Percentiles rank a stretch among this genome's conserved stretches.
Conservation (phyloP, 1,140 invertebrate species). For the Mizuhopecten yessoensis region DNA sequence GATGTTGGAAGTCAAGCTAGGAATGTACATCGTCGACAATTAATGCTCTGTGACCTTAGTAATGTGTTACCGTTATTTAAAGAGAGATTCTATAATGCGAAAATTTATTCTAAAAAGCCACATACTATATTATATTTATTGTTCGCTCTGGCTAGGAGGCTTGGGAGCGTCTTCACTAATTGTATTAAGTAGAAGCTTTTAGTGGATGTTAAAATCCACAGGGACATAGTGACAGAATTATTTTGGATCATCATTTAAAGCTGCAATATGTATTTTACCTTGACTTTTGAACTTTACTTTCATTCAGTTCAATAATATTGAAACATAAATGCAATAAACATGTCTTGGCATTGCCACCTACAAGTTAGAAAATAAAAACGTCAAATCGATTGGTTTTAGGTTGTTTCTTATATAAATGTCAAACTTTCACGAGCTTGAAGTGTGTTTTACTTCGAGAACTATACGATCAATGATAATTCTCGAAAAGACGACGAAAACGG, state of each 20-base stretch:
- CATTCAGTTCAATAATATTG: neutral
- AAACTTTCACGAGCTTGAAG: neutral
- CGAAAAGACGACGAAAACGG: too few species aligned
- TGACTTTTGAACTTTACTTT: neutral
- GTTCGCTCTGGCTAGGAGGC: neutral
- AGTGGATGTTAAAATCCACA: neutral
- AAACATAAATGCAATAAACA: neutral
- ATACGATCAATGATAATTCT: too few species aligned
- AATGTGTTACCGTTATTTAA: too few species aligned
- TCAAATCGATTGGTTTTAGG: neutral
- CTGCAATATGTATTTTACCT: neutral
- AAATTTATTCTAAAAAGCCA: too few species aligned
- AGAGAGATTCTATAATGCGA: too few species aligned
- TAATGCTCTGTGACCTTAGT: too few species aligned
- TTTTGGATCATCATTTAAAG: neutral
- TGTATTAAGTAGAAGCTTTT: slow-evolving; percentile 24
- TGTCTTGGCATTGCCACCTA: neutral
- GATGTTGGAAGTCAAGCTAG: too few species aligned
- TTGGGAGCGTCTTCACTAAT: neutral
- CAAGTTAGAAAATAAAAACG: neutral
- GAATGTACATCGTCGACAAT: too few species aligned
- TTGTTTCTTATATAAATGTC: neutral
- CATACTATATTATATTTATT: neutral
- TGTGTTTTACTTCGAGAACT: neutral
- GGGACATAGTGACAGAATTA: neutral